Evolutionary conservation across 2,113 vertebrate species (phyloP).

Genomic region (Mustela lutreola): DNA sequence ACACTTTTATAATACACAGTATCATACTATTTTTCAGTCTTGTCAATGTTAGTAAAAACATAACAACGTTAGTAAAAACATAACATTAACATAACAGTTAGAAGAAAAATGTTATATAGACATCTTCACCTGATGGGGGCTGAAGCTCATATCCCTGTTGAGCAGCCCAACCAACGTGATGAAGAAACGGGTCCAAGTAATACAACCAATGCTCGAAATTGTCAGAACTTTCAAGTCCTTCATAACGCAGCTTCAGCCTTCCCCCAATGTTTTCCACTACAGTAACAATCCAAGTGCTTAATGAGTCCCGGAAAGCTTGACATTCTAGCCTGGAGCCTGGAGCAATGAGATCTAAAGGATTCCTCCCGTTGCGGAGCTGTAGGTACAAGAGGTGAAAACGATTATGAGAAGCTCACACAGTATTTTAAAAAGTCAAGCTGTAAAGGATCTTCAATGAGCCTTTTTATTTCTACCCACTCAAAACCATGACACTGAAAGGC

Average conservation of each 20-base stretch:
- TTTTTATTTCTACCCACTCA: slow-evolving; percentile 47
- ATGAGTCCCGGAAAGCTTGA: slow-evolving; percentile 89
- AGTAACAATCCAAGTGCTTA: slow-evolving; percentile 93
- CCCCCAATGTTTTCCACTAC: slow-evolving; percentile 96
- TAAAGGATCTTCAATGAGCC: slow-evolving; percentile 47
- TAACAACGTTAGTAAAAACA: neutral
- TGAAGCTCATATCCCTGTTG: slow-evolving; percentile 91
- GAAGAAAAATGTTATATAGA: slow-evolving; percentile 21
- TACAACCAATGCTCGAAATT: slow-evolving; percentile 93
- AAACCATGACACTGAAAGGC: slow-evolving; percentile 24
- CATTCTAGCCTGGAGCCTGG: slow-evolving; percentile 95
- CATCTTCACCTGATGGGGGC: slow-evolving; percentile 92
- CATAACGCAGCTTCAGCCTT: slow-evolving; percentile 92
- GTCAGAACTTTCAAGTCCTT: slow-evolving; percentile 91
- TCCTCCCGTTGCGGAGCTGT: slow-evolving; percentile 95
- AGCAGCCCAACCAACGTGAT: slow-evolving; percentile 96
- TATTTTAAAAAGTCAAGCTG: slow-evolving; percentile 30
- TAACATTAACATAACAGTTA: neutral
- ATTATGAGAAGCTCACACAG: slow-evolving; percentile 1
- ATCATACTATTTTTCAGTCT: slow-evolving; percentile 36
- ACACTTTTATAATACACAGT: slow-evolving; percentile 23
- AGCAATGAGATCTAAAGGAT: slow-evolving; percentile 95
- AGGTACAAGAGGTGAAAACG: slow-evolving; percentile 52
- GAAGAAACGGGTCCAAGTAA: slow-evolving; percentile 96
- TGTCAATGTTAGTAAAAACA: neutral